These are phyloP conservation scores for Thunnus thynnus DNA, from an alignment of 2,113 vertebrate species.

Conservation along the genomic window DNA sequence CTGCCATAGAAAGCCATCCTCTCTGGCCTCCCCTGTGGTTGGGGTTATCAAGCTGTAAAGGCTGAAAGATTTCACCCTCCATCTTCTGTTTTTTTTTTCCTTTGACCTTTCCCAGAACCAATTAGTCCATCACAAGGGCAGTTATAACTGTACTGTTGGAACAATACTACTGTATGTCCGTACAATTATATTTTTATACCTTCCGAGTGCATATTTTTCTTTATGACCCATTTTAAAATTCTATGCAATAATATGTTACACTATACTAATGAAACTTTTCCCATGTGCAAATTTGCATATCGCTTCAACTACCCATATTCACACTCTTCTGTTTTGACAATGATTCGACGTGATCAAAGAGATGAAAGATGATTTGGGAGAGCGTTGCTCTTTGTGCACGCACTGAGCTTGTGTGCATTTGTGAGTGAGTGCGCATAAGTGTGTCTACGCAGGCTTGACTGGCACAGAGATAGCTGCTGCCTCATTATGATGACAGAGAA, in stretches of 20 bases:
- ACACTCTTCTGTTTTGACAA: slow-evolving; percentile 46
- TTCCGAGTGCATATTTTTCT: slow-evolving; percentile 24
- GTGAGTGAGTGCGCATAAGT: slow-evolving; percentile 37
- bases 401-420: slow-evolving; percentile 38
- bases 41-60: slow-evolving; percentile 37
- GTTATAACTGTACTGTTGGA: slow-evolving; percentile 8
- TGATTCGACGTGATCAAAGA: slow-evolving; percentile 69
- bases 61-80: slow-evolving; percentile 38
- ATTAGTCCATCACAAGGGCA: slow-evolving; percentile 58
- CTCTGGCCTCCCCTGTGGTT: slow-evolving; percentile 32
- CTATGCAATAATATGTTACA: slow-evolving; percentile 13
- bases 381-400: slow-evolving; percentile 41
- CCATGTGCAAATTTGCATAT: slow-evolving; percentile 47
- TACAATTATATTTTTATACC: slow-evolving; percentile 38
- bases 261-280: slow-evolving; percentile 30
- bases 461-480: slow-evolving; percentile 54
- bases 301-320: slow-evolving; percentile 40
- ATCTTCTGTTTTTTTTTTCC: slow-evolving; percentile 28
- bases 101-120: slow-evolving; percentile 64
- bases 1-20: slow-evolving; percentile 39
- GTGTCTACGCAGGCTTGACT: slow-evolving; percentile 45
- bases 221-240: slow-evolving; percentile 28
- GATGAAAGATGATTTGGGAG: slow-evolving; percentile 61
- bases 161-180: not conserved
- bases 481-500: slow-evolving; percentile 73